Evolutionary conservation across 2,888 invertebrate genomes (phyloP), one percentile per base, ranked within the genome.

Genomic region (Chrysina gloriosa): DNA sequence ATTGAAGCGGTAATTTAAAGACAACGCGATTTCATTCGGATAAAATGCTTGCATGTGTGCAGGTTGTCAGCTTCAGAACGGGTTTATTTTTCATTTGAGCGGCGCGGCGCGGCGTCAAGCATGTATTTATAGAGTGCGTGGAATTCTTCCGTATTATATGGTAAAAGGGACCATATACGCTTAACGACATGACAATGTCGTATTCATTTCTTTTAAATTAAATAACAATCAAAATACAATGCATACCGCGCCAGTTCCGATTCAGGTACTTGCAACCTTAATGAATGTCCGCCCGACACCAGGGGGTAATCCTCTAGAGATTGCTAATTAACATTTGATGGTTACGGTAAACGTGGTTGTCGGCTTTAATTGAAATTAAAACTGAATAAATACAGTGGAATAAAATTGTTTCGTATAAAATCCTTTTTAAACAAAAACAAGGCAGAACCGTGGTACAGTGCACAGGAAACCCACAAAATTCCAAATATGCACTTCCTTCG

Each of bases 151-250:
- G 39, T 39, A 27, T 23, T 56, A n/a, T 36, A 21, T 39, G 14
- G 39, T n/a, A n/a, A n/a, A n/a, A n/a, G n/a, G n/a, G n/a, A n/a
- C n/a, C n/a, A n/a, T n/a, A n/a, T n/a, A n/a, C n/a, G 9, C 36
- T 56, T 56, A 56, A 56, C 11, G 19, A 56, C 31, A 19, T 31
- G 16, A 56, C 56, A 56, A 56, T 36, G 31, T 36, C 21, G 34
- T 36, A 36, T 56, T 36, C 6, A 56, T 56, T 56, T 14, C 21
- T 34, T 36, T n/a, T 23, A 56, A 56, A 56, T 56, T 56, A 56
- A 56, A 19, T 23, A 14, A 19, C 36, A 4, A 2, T 11, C 11
- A 34, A 31, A 56, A 56, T 6, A 23, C 48, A 23, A 16, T 9
- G 56, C 36, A 39, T 36, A 21, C 36, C 36, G 56, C 11, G 36